Conservation (phyloP, 2,113 vertebrate genomes). For the Phrynocephalus versicolor region DNA sequence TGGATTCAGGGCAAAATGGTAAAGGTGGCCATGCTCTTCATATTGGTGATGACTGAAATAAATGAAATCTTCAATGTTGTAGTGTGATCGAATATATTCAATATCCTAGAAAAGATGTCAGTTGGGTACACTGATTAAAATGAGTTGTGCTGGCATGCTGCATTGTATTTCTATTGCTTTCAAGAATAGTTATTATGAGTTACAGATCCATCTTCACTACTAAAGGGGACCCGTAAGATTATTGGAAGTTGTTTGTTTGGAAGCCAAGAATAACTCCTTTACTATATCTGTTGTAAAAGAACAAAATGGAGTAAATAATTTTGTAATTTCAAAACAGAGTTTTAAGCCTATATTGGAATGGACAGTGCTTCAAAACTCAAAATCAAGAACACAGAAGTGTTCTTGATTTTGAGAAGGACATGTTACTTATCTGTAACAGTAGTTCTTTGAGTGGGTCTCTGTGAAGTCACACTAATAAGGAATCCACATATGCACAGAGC, state of each 20-base stretch:
- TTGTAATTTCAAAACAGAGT: not conserved
- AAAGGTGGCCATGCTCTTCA: conserved; percentile 86
- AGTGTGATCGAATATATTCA: conserved; percentile 86
- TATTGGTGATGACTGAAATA: conserved; percentile 80
- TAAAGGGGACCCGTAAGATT: not conserved
- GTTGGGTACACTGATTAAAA: conserved; percentile 7
- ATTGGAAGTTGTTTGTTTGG: no score
- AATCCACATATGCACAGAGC: no score
- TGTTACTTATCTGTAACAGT: no score
- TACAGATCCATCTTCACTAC: not conserved
- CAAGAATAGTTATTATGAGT: not conserved
- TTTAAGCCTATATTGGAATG: not conserved
- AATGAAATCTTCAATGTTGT: conserved; percentile 91
- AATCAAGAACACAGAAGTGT: no score
- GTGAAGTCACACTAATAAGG: no score
- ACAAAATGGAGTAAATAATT: not conserved
- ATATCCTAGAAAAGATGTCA: conserved; percentile 77
- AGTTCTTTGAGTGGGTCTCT: no score
- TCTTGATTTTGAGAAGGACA: not conserved
- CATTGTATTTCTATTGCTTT: not conserved
- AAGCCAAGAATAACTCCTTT: not conserved
- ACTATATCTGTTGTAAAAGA: not conserved
- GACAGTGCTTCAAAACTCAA: no score
- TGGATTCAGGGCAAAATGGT: conserved; percentile 82
- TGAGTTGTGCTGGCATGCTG: not conserved